Percentiles rank a stretch among this genome's conserved stretches.
phyloP scores from a whole-genome alignment of 2,888 invertebrate species.

The Fissipunctia ypsillon region DNA sequence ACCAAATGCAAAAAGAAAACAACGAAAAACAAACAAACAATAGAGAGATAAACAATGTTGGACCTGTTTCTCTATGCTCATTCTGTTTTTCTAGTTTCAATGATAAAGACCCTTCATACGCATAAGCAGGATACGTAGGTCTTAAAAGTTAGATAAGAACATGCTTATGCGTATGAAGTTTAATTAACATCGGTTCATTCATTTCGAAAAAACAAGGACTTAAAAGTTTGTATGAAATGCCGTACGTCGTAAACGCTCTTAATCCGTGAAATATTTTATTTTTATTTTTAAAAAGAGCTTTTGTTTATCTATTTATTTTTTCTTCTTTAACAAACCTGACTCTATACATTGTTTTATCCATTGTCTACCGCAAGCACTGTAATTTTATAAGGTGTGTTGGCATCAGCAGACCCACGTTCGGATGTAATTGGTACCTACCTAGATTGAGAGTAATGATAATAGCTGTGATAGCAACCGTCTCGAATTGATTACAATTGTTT shows the following conservation, averaged over 20 bases:
- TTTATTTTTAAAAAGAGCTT: too few relatives aligned
- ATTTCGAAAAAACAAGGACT: too few relatives aligned
- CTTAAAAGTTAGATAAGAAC: too few relatives aligned
- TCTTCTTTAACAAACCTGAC: background rate
- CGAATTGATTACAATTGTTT: conserved; percentile 34
- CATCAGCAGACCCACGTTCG: background rate
- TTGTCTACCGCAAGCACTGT: conserved; percentile 1
- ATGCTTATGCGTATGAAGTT: too few relatives aligned
- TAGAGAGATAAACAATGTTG: background rate
- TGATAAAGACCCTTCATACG: too few relatives aligned
- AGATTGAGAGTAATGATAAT: conserved; percentile 37
- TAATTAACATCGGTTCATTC: too few relatives aligned
- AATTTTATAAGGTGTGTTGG: conserved; percentile 17
- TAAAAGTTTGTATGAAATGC: too few relatives aligned
- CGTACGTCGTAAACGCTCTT: too few relatives aligned
- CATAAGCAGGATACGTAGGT: too few relatives aligned
- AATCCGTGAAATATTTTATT: too few relatives aligned
- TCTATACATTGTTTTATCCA: background rate
- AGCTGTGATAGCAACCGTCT: conserved; percentile 14
- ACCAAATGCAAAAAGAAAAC: too few relatives aligned
- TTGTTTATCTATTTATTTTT: background rate
- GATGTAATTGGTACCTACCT: conserved; percentile 28
- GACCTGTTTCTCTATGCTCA: background rate
- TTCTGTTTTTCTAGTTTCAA: background rate
- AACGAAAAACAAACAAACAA: too few relatives aligned